Percentiles rank a stretch among this genome's conserved stretches.
Conservation (phyloP, 2,113 vertebrate genomes). For the Gavia stellata region DNA sequence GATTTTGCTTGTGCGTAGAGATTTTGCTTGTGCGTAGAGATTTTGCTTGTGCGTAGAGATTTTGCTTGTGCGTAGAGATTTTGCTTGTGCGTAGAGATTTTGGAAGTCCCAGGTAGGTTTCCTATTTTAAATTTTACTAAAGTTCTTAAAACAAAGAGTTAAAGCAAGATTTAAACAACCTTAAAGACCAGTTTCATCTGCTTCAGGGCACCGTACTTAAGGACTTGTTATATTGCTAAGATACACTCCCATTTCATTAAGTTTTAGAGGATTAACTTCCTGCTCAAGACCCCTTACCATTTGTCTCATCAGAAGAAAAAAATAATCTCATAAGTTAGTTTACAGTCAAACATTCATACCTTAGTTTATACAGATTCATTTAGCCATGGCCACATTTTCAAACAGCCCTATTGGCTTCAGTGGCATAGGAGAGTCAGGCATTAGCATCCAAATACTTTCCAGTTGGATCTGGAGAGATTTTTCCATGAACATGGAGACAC, state of each 20-base stretch:
- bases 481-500: neutral
- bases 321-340: neutral
- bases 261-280: neutral
- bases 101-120: neutral
- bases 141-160: neutral
- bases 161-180: neutral
- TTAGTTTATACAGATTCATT: neutral
- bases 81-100: neutral
- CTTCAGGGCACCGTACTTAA: neutral
- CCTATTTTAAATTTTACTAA: neutral
- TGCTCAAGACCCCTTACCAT: neutral
- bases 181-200: neutral
- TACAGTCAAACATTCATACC: neutral
- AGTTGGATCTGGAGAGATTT: neutral
- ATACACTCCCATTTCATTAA: neutral
- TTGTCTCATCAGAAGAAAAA: neutral
- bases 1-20: neutral
- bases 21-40: neutral
- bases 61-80: neutral
- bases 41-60: neutral
- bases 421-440: neutral
- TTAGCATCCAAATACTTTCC: neutral
- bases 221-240: neutral
- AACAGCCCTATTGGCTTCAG: neutral
- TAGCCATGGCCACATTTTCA: neutral